phyloP scores from a whole-genome alignment of 2,797 vertebrate genomes.

The Rhynchonycteris naso region DNA sequence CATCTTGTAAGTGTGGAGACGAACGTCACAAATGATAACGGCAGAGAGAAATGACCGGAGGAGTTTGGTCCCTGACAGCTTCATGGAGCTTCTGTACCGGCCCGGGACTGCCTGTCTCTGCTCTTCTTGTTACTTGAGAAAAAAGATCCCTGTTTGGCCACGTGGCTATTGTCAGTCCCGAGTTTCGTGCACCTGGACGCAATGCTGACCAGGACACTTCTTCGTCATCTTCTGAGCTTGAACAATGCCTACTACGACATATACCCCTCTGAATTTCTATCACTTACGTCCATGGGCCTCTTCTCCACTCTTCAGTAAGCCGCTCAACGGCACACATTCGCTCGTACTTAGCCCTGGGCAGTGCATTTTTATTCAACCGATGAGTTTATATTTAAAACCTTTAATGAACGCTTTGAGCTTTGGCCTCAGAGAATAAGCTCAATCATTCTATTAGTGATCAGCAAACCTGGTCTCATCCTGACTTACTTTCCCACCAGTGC shows the following conservation, averaged over 20 bases:
- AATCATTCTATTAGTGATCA: background rate
- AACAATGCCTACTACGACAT: background rate
- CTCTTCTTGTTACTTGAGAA: background rate
- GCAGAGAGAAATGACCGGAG: background rate
- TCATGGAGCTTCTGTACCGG: background rate
- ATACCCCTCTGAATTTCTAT: background rate
- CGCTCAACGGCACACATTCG: background rate
- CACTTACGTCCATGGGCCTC: background rate
- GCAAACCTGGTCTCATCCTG: slow-evolving; percentile 1
- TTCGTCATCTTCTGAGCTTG: background rate
- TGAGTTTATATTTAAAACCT: slow-evolving; percentile 11
- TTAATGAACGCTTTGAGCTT: slow-evolving; percentile 53
- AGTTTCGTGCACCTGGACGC: background rate
- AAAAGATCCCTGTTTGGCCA: background rate
- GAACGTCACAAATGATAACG: background rate
- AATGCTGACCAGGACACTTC: background rate
- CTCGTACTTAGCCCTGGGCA: background rate
- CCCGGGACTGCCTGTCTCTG: background rate
- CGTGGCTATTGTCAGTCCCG: background rate
- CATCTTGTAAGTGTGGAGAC: background rate
- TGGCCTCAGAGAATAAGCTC: slow-evolving; percentile 30
- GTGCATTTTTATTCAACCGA: background rate
- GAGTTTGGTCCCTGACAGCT: background rate
- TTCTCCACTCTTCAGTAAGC: background rate
- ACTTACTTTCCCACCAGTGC: slow-evolving; percentile 36